phyloP scores from a whole-genome alignment of 2,113 vertebrate species.

The rabbit (Oryctolagus cuniculus) region mOryCun1.1 NC_091432.1:189051001-189051500 shows the following conservation, averaged over 20 bases:
- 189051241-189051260: not conserved
- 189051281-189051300: not conserved
- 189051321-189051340: not conserved
- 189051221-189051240: conserved; percentile 15
- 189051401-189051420: not conserved
- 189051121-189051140: not conserved
- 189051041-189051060: not conserved
- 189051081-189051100: not conserved
- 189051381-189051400: not conserved
- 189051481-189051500: not conserved
- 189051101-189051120: conserved; percentile 34
- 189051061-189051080: not conserved
- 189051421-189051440: not conserved
- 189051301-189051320: not conserved
- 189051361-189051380: not conserved
- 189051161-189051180: not conserved
- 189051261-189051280: not conserved
- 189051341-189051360: not conserved
- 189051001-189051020: conserved; percentile 24
- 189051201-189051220: not conserved
- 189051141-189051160: not conserved
- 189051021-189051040: not conserved
- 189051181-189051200: not conserved
- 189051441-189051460: not conserved
- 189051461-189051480: not conserved